A percentile compares a stretch with the other conserved stretches of the same genome.
phyloP scores from a whole-genome alignment of 1,140 invertebrate species.

The Ectropis grisescens region DNA sequence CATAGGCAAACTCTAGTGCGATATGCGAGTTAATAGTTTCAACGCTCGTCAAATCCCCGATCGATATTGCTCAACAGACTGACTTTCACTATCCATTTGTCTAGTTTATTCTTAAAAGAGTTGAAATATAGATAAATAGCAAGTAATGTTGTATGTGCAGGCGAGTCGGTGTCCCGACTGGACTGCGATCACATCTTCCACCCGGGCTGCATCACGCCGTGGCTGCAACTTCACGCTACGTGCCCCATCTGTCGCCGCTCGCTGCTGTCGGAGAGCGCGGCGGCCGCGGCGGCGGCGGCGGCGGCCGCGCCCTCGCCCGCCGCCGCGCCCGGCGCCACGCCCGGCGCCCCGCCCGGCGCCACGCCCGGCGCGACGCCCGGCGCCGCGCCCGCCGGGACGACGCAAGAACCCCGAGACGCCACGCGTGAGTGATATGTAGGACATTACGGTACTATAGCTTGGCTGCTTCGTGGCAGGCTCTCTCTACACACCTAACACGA shows the following conservation, averaged over 20 bases:
- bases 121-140: too few relatives aligned
- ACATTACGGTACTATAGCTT: neutral
- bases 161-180: conserved; percentile 88
- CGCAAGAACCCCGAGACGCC: conserved; percentile 2
- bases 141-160: conserved; percentile 31
- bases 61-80: too few relatives aligned
- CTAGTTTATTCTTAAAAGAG: too few relatives aligned
- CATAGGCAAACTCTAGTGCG: too few relatives aligned
- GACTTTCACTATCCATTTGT: too few relatives aligned
- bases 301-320: neutral
- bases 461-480: neutral
- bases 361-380: conserved; percentile 2
- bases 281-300: conserved; percentile 2
- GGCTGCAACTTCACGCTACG: conserved; percentile 95
- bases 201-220: conserved; percentile 92
- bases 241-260: conserved; percentile 95
- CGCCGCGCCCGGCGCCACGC: conserved; percentile 2
- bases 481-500: too few relatives aligned
- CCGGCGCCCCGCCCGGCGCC: neutral
- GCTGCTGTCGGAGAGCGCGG: conserved; percentile 66
- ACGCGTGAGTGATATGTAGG: neutral
- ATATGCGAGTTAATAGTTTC: too few relatives aligned
- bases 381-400: conserved; percentile 3
- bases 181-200: conserved; percentile 95
- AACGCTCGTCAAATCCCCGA: too few relatives aligned